Evolutionary conservation across 1,140 invertebrate genomes (phyloP).

Genomic region (Dendrolimus punctatus): DNA sequence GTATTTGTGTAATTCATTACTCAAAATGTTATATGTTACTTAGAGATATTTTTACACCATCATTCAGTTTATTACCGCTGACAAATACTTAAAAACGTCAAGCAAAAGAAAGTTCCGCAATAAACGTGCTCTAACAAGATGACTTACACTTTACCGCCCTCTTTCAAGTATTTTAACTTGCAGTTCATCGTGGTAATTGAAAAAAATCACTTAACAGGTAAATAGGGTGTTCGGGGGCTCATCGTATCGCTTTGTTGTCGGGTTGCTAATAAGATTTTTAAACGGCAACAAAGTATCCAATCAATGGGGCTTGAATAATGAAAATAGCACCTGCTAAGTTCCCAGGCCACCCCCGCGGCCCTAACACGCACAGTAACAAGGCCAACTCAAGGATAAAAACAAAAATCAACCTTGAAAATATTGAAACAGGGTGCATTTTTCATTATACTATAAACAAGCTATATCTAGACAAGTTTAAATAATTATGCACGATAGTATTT

Average conservation of each 20-base stretch:
- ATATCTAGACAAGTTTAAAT: conserved; percentile 48
- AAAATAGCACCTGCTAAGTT: conserved; percentile 64
- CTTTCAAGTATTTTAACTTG: conserved; percentile 37
- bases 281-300: conserved; percentile 71
- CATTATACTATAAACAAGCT: background rate
- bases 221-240: conserved; percentile 51
- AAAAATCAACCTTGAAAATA: conserved; percentile 30
- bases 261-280: conserved; percentile 71
- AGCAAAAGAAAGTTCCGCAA: conserved; percentile 29
- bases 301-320: conserved; percentile 71
- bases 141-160: conserved; percentile 56
- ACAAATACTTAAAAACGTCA: conserved; percentile 30
- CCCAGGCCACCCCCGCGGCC: conserved; percentile 47
- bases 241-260: conserved; percentile 55
- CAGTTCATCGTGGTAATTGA: conserved; percentile 66
- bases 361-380: conserved; percentile 56
- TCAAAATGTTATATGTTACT: no score
- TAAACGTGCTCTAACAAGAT: conserved; percentile 60
- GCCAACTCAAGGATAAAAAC: conserved; percentile 16
- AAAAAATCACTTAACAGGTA: conserved; percentile 69
- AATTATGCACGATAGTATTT: conserved; percentile 57
- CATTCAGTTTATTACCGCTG: conserved; percentile 33
- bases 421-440: conserved; percentile 8
- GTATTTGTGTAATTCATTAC: no score
- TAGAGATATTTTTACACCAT: conserved; percentile 13